Percentiles rank a stretch among this genome's conserved stretches.
Evolutionary conservation across 2,888 invertebrate genomes (phyloP).

Genomic region (Chouioia cunea): DNA sequence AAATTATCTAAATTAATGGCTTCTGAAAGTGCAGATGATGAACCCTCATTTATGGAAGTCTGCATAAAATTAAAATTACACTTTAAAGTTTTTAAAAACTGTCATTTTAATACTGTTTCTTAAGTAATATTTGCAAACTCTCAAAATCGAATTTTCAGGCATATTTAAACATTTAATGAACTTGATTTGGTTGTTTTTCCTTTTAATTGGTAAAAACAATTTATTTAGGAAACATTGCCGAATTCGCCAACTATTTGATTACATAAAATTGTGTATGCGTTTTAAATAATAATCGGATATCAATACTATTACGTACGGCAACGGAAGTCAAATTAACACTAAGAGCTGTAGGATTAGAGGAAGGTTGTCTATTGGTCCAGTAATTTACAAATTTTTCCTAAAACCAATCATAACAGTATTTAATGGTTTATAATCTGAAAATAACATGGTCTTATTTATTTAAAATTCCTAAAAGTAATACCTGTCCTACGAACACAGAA

Average conservation of each 20-base stretch:
- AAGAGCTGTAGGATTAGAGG: constrained; percentile 59
- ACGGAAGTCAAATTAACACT: constrained; percentile 64
- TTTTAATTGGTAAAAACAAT: not conserved
- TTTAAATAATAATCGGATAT: not conserved
- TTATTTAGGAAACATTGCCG: too few species aligned
- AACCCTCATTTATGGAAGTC: constrained; percentile 56
- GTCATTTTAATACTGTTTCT: not conserved
- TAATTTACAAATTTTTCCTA: constrained; percentile 66
- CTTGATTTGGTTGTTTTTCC: not conserved
- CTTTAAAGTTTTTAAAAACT: constrained; percentile 3
- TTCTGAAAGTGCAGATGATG: constrained; percentile 48
- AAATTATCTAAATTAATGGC: constrained; percentile 57
- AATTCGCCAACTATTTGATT: not conserved
- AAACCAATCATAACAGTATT: constrained; percentile 50
- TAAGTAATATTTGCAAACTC: not conserved
- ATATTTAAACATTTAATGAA: not conserved
- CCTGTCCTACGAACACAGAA: constrained; percentile 66
- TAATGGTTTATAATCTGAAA: constrained; percentile 50
- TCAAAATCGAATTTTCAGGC: constrained; percentile 6
- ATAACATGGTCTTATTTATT: too few species aligned
- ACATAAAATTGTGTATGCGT: not conserved
- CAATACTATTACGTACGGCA: constrained; percentile 53
- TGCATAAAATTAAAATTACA: constrained; percentile 46
- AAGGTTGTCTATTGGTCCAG: constrained; percentile 59
- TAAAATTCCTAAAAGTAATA: constrained; percentile 57